Base-by-base conservation (phyloP, 2,797 vertebrate genomes). In the Tapirus indicus region DNA sequence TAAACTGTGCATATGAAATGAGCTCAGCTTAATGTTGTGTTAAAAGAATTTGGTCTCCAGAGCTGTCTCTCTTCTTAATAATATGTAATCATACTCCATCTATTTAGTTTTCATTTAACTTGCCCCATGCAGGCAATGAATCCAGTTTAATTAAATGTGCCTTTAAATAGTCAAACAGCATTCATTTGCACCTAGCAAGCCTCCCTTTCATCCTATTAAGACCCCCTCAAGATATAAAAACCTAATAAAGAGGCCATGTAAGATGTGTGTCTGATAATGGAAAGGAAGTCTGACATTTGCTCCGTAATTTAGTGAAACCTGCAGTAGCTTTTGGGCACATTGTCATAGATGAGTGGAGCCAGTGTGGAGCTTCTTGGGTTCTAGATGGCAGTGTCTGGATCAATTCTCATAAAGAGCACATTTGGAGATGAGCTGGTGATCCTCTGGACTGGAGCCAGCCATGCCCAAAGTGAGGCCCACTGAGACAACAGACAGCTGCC, bases 1-100 rank as follows among this genome's bases (percentile, higher is more conserved):
- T 99, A 99, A 99, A 99, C 99, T 99, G 99, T 99, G 99, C 98
- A 98, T 99, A 98, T 98, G 97, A 99, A 99, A 99, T 99, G 96
- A 99, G 98, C 98, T 98, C 97, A 98, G 99, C 98, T 99, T 98
- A 99, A 99, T 99, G 99, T 99, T 98, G 98, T 99, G 99, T 99
- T 99, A 99, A 99, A 99, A 99, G 99, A 98, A 97, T 95, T 93
- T 97, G 98, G 97, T 99, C 99, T 99, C 99, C 94, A 92, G 98
- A 99, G 99, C 98, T 95, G 98, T 97, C 96, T 97, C 98, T 98
- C 97, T 98, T 98, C 98, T 99, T 99, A 99, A 99, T 99, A 99
- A 99, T 98, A 98, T 98, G 98, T 98, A 98, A 99, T 99, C 98
- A 99, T 98, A 98, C 98, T 98, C 98, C 98, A 98, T 97, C 91